Evolutionary conservation across 1,140 invertebrate species (phyloP), one percentile per base, ranked within the genome.

Genomic region (Aphidius ervi): DNA sequence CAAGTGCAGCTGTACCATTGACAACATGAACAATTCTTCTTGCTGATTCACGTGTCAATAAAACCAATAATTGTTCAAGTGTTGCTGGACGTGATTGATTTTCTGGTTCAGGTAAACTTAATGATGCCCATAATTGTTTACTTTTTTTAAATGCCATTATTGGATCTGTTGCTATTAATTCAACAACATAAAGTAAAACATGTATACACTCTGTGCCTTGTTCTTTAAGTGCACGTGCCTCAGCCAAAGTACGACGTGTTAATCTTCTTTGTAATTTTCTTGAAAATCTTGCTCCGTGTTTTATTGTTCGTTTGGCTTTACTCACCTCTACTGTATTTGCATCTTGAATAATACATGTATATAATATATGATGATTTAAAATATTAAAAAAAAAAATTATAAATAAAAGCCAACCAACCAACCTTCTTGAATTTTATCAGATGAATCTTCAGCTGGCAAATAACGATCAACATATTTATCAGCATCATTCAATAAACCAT

Each of bases 391-490:
- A n/a, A 61, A 6, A 10, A 41, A 6, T 2, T 54, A 20, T 20
- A 43, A 39, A 55, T 47, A 37, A 54, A 62, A 49, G 1, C 40
- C 6, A 56, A 45, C 50, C 45, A 31, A 53, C 58, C 71, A 70
- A 77, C 77, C 70, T 67, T 80, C 76, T 10, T 54, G 81, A 63
- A 74, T 70, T 57, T 84, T 84, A 68, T 89, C 86, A 56, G 84
- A 76, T 5, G 82, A 79, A 69, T 84, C 83, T 31, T 31, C 23
- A 10, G 83, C 83, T 20, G 90, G 88, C 57, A 92, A 78, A 70
- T 90, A 91, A 76, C 84, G 90, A 76, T 92, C 90, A 37, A 92
- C 86, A 65, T 91, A 91, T 68, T 88, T 85, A 68, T 92, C 89
- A 46, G 89, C 90, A 23, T 85, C 85, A 65, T 85, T 83, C 6